Evolutionary conservation across 1,140 invertebrate genomes (phyloP), one percentile per base, ranked within the genome.

Genomic region (Macrotrachela quadricornifera): DNA sequence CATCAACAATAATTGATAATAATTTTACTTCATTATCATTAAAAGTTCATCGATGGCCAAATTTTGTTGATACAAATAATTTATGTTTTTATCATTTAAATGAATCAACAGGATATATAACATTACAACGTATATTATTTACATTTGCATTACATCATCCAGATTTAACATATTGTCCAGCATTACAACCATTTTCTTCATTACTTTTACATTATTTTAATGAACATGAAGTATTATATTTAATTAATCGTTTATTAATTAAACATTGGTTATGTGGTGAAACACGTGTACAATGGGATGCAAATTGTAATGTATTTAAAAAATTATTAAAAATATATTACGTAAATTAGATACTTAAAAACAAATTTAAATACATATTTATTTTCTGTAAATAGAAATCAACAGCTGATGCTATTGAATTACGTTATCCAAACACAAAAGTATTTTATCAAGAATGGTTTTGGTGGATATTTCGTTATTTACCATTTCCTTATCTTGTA

Each of bases 401-500:
- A 41, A 47, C 44, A 36, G 46, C 21, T 4, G 21, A 30, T 30
- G 8, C 40, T 4, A 30, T 30, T 30, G 21, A 30, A 4, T 2
- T 43, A 53, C 36, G 45, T 38, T 10, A 42, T 13, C 39, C 44
- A 40, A 8, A 42, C 44, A 36, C n/a, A 21, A 21, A 37, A 53
- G 16, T n/a, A 17, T 6, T 53, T n/a, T 40, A 46, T 43, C 63
- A 17, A 66, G n/a, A 53, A 6, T 53, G 51, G 51, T 44, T 46
- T 42, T 53, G 44, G 51, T 53, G 51, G 51, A 17, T 53, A 1
- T 53, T 53, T 42, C 44, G 46, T 14, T 40, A 36, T 11, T 36
- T 53, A 36, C 51, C 51, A 10, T 53, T 53, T 39, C 15, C 46
- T 40, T 47, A 47, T 18, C 36, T 53, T 70, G 87, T 78, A n/a